These are phyloP conservation scores for Orchesellides sinensis DNA, from an alignment of 2,888 invertebrate genomes.

Conservation along the genomic window DNA sequence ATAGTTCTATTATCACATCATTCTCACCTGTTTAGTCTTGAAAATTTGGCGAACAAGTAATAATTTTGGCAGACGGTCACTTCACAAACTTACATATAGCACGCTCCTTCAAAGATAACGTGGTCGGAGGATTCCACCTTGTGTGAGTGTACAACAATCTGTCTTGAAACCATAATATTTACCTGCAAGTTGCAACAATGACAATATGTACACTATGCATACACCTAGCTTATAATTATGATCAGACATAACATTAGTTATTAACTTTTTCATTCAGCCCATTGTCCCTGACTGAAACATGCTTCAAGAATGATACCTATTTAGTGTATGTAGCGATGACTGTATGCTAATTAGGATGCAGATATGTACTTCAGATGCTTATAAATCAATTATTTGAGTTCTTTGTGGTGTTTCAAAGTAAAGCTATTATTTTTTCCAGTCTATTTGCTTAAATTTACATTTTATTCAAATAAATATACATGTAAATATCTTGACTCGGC, in stretches of 20 bases:
- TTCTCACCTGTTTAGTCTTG: conserved; percentile 13
- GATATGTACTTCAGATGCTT: no score
- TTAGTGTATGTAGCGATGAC: no score
- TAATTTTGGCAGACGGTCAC: neutral
- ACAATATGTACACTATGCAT: neutral
- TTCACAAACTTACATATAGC: neutral
- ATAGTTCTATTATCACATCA: conserved; percentile 27
- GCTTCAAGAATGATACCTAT: no score
- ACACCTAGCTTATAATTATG: neutral
- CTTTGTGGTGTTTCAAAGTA: no score
- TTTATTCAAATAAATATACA: no score
- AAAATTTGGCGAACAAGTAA: neutral
- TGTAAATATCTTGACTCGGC: no score
- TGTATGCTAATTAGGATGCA: no score
- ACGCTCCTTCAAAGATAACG: neutral
- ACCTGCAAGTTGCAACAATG: conserved; percentile 1
- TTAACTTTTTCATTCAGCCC: conserved; percentile 21
- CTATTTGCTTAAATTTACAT: no score
- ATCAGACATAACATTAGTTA: no score
- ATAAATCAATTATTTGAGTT: no score
- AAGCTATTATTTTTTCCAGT: no score
- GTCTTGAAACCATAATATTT: neutral
- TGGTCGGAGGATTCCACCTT: conserved; percentile 6
- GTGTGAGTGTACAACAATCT: neutral
- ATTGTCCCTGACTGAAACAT: conserved; percentile 38